Evolutionary conservation across 2,888 invertebrate genomes (phyloP).

Genomic region (Bombyx huttoni): DNA sequence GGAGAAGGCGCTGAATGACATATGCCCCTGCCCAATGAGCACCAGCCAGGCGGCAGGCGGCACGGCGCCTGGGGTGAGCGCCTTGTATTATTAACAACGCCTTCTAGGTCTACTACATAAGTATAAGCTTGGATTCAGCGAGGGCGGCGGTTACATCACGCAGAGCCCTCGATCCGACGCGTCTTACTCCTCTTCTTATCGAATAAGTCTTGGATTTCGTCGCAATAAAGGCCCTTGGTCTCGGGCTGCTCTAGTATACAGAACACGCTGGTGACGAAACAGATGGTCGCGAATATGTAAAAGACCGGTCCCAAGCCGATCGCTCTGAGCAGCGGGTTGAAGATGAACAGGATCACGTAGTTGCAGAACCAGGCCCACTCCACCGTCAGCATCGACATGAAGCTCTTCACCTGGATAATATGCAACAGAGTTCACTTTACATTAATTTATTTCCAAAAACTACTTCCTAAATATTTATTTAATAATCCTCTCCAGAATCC

Average conservation of each 20-base stretch:
- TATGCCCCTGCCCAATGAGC: too few relatives aligned
- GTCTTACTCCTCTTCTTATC: not conserved
- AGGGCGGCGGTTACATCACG: too few relatives aligned
- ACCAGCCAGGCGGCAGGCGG: too few relatives aligned
- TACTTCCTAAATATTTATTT: too few relatives aligned
- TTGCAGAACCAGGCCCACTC: constrained; percentile 43
- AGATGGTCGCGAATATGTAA: constrained; percentile 32
- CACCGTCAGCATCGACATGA: constrained; percentile 29
- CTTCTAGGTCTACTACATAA: too few relatives aligned
- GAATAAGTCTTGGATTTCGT: constrained; percentile 24
- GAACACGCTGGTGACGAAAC: constrained; percentile 26
- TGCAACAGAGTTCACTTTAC: not conserved
- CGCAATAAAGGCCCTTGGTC: constrained; percentile 32
- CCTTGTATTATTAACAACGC: too few relatives aligned
- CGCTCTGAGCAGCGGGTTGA: constrained; percentile 30
- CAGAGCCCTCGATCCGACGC: too few relatives aligned
- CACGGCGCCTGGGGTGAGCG: too few relatives aligned
- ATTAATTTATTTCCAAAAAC: not conserved
- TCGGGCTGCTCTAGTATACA: constrained; percentile 28
- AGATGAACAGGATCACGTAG: constrained; percentile 36
- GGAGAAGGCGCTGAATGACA: too few relatives aligned
- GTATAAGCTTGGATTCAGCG: too few relatives aligned
- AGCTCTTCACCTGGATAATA: constrained; percentile 30
- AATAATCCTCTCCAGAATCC: too few relatives aligned
- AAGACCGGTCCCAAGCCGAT: constrained; percentile 40